These are phyloP conservation scores for Tamandua tetradactyla DNA, from an alignment of 2,797 vertebrate genomes.

Conservation along the genomic window DNA sequence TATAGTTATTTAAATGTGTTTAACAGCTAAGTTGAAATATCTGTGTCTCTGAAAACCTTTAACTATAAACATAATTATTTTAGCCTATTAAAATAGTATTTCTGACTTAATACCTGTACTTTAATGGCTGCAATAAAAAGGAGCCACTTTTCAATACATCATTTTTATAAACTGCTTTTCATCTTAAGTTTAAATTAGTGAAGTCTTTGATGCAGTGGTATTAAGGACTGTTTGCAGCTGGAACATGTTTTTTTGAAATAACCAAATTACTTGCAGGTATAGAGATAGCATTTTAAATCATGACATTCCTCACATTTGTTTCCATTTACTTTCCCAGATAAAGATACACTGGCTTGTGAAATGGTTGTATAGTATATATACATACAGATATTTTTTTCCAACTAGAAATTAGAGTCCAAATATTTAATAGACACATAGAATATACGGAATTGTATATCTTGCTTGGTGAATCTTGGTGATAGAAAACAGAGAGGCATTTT, in stretches of 20 bases:
- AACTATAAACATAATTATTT: constrained; percentile 4
- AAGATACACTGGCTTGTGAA: background rate
- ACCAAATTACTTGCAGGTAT: constrained; percentile 1
- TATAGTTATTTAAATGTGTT: background rate
- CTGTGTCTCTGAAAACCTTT: background rate
- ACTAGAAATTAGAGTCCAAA: background rate
- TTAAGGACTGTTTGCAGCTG: background rate
- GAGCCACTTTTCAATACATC: background rate
- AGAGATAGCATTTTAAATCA: background rate
- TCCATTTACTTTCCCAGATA: background rate
- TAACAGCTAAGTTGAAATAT: background rate
- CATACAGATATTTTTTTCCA: background rate
- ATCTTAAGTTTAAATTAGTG: constrained; percentile 48
- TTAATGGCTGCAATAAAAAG: background rate
- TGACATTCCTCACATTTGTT: background rate
- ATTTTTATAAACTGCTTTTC: constrained; percentile 24
- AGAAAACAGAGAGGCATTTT: background rate
- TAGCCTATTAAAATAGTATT: background rate
- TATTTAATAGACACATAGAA: background rate
- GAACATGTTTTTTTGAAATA: background rate
- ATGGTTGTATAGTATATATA: background rate
- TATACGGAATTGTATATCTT: background rate
- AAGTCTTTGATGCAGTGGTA: background rate
- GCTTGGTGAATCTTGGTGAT: background rate
- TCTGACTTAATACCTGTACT: constrained; percentile 13